phyloP scores from a whole-genome alignment of 2,797 vertebrate genomes.

The Dryobates pubescens region DNA sequence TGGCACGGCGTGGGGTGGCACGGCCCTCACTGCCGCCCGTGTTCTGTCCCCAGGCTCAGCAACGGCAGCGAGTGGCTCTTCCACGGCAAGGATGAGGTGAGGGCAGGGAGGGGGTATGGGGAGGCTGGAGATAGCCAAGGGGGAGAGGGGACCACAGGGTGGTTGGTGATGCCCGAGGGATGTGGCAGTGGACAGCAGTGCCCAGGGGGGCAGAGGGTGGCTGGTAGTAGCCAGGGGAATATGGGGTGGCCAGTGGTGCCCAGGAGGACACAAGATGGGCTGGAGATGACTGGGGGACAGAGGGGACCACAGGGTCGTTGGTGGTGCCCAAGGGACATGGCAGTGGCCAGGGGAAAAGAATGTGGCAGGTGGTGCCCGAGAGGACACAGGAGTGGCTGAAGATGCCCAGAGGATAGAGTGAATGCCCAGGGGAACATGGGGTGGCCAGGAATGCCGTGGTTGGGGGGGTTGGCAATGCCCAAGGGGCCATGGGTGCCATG shows the following conservation, averaged over 20 bases:
- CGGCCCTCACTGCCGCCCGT: not conserved
- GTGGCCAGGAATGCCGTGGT: not conserved
- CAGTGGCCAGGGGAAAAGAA: not conserved
- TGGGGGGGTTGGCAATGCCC: too few species aligned
- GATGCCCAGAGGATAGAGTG: too few species aligned
- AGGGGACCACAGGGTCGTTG: not conserved
- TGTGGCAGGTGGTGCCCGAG: too few species aligned
- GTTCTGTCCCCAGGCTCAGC: slow-evolving; percentile 81
- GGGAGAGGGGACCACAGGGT: too few species aligned
- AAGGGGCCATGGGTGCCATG: not conserved
- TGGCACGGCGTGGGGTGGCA: fast-evolving
- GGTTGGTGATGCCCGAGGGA: not conserved
- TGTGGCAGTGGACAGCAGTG: not conserved
- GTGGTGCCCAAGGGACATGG: too few species aligned
- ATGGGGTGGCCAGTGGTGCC: not conserved
- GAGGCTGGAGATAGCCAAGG: not conserved
- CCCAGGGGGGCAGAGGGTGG: not conserved
- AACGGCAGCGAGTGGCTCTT: slow-evolving; percentile 95
- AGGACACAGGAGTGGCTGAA: not conserved
- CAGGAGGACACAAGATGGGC: too few species aligned
- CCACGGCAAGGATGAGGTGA: slow-evolving; percentile 97
- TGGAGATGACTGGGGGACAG: too few species aligned
- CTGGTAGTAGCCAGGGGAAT: not conserved
- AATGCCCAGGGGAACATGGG: too few species aligned
- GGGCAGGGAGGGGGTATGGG: not conserved